A percentile compares a stretch with the other conserved stretches of the same genome.
phyloP scores from a whole-genome alignment of 2,888 invertebrate genomes.

The Scaptomyza cyrtandrae region DNA sequence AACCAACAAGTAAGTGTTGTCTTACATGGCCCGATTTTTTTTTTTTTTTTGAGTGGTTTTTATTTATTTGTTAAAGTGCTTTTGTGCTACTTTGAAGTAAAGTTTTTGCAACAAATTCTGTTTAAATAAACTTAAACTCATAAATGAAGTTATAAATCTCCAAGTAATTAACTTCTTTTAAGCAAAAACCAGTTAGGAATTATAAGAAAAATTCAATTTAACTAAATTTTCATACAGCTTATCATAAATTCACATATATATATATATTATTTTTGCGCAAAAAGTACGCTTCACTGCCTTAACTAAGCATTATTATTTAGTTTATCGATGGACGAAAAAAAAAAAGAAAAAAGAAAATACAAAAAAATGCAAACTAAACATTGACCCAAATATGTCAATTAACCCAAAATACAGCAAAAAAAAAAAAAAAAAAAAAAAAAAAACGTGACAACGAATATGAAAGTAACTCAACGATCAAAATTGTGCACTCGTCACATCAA shows the following conservation, averaged over 20 bases:
- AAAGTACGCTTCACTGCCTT: constrained; percentile 29
- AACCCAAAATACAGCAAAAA: constrained; percentile 64
- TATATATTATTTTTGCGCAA: constrained; percentile 3
- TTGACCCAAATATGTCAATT: constrained; percentile 75
- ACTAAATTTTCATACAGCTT: background rate
- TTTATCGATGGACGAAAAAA: constrained; percentile 14
- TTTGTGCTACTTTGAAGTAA: background rate
- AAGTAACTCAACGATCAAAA: constrained; percentile 40
- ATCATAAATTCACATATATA: background rate
- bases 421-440: constrained; percentile 14
- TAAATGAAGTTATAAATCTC: too few species aligned
- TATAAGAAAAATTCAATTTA: background rate
- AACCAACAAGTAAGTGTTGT: constrained; percentile 29
- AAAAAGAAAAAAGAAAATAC: too few species aligned
- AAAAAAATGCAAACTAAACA: constrained; percentile 73
- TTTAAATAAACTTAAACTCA: too few species aligned
- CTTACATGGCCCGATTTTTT: constrained; percentile 22
- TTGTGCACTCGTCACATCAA: constrained; percentile 58
- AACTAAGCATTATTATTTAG: constrained; percentile 39
- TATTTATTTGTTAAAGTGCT: background rate
- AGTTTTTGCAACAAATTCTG: background rate
- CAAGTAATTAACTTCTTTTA: background rate
- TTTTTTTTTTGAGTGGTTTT: constrained; percentile 7
- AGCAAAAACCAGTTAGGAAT: background rate
- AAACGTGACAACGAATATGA: too few species aligned